Base-by-base conservation (phyloP, 2,113 vertebrate genomes). In the Sturnus vulgaris region DNA sequence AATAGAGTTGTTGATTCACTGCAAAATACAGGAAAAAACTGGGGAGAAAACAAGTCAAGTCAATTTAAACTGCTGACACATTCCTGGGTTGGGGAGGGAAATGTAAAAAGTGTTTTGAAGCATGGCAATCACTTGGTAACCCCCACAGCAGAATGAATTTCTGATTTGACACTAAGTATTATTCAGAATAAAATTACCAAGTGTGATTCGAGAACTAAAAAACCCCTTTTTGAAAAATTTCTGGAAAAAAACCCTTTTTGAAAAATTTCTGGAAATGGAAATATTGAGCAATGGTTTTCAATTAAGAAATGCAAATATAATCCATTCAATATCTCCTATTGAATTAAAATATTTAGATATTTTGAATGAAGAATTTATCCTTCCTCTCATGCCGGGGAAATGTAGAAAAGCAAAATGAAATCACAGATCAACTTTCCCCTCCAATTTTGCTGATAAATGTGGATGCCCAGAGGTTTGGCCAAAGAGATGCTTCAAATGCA, bases 1-100 rank as follows among this genome's bases (percentile, higher is more conserved):
- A 80, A 94, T 61, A 77, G 82, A 77, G 69, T 2, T 77, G 85
- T 87, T 90, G 93, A 92, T 89, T 92, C 64, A 37, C 72, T 64
- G 81, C 77, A 77, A 93, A 88, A 78, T 2, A 35, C 19, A 37
- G 53, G 63, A 73, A 76, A 93, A 93, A 95, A 68, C 14, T 4
- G 39, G 28, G 66, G 28, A 27, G 69, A 75, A 82, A 87, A 55
- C 63, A 73, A 94, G 86, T 65, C 80, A 79, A 94, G 71, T 19
- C 72, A 83, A 77, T 83, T 86, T 83, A 47, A 91, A 47, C 39
- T 23, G 80, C 86, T 79, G 75, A 46, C 61, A 82, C 27, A 2
- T 68, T 82, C 56, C 20, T 68, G 56, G 42, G 8, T 28, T 7
- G 47, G 20, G 63, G 53, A 94, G 64, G 30, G 68, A 86, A 42